Evolutionary conservation across 2,888 invertebrate species (phyloP).

Genomic region (Ptilodon capucinus): DNA sequence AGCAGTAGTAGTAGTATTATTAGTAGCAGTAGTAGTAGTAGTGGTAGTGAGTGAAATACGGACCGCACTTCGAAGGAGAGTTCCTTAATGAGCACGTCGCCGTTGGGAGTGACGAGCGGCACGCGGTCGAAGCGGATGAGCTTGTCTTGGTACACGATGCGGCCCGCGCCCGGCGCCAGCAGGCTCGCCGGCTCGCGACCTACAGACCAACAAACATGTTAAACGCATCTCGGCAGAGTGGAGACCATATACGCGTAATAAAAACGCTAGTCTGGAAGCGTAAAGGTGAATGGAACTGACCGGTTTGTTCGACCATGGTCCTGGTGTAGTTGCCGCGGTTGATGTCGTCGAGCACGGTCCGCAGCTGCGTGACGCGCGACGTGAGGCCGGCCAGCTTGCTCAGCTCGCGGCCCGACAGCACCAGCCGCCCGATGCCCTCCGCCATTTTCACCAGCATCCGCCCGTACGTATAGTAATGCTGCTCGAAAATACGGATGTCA

Average conservation of each 20-base stretch:
- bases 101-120: constrained; percentile 98
- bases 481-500: too few relatives aligned
- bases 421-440: constrained; percentile 97
- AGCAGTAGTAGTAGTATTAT: too few relatives aligned
- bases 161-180: constrained; percentile 89
- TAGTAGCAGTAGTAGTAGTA: too few relatives aligned
- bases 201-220: not conserved
- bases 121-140: constrained; percentile 95
- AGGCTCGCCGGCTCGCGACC: constrained; percentile 40
- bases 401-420: constrained; percentile 97
- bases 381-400: constrained; percentile 97
- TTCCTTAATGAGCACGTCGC: constrained; percentile 95
- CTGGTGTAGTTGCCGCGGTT: constrained; percentile 88
- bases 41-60: constrained; percentile 47
- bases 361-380: constrained; percentile 94
- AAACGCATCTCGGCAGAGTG: too few relatives aligned
- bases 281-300: too few relatives aligned
- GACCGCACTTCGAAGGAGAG: constrained; percentile 93
- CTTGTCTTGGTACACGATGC: constrained; percentile 92
- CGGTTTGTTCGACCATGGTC: constrained; percentile 83
- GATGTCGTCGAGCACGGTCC: constrained; percentile 91
- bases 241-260: too few relatives aligned
- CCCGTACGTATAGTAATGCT: constrained; percentile 98
- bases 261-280: too few relatives aligned
- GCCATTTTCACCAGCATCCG: constrained; percentile 98